Conservation (phyloP, 2,888 invertebrate genomes). For the Latrodectus elegans region DNA sequence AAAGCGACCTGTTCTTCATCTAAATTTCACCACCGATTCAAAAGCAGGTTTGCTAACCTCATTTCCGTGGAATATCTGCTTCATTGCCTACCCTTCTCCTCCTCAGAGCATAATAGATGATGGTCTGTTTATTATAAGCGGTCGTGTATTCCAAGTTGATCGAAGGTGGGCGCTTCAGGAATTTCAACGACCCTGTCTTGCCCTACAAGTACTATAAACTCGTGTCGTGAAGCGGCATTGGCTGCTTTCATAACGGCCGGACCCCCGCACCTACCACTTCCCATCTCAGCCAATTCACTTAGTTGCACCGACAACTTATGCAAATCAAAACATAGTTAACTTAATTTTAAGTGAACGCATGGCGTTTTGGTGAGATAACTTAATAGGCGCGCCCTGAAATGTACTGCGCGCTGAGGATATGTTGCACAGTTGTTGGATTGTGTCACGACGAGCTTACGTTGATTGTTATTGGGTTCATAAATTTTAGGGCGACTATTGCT, state of each 20-base stretch:
- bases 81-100: neutral
- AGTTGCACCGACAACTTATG: slow-evolving; percentile 23
- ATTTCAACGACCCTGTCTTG: slow-evolving; percentile 33
- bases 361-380: slow-evolving; percentile 27
- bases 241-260: slow-evolving; percentile 5
- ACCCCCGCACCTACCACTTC: slow-evolving; percentile 19
- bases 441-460: neutral
- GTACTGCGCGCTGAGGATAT: neutral
- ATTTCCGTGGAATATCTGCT: slow-evolving; percentile 10
- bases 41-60: slow-evolving; percentile 5
- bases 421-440: neutral
- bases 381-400: slow-evolving; percentile 19
- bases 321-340: slow-evolving; percentile 56
- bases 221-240: neutral
- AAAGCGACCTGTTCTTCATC: slow-evolving; percentile 2
- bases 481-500: no score
- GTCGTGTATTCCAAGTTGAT: neutral
- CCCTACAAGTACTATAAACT: neutral
- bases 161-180: slow-evolving; percentile 12
- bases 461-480: neutral
- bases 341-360: slow-evolving; percentile 43
- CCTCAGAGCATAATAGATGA: slow-evolving; percentile 23
- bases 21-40: neutral
- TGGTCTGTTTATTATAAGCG: slow-evolving; percentile 41
- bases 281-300: slow-evolving; percentile 56